Conservation (phyloP, 2,797 vertebrate species). For the Neomorphus geoffroyi region DNA sequence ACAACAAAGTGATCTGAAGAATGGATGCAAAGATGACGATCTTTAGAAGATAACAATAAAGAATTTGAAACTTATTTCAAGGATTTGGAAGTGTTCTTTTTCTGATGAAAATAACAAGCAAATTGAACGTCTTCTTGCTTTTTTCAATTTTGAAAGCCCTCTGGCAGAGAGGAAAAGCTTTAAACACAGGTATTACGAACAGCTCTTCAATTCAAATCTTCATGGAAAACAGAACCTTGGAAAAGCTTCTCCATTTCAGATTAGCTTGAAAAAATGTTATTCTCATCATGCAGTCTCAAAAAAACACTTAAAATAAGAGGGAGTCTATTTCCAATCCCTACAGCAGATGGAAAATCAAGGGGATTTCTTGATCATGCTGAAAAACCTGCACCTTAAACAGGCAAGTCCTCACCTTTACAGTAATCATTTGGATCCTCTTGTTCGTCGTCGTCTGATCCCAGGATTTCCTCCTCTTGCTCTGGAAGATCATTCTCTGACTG, state of each 20-base stretch:
- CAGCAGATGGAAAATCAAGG: background rate
- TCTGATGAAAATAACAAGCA: background rate
- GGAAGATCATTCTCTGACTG: constrained; percentile 86
- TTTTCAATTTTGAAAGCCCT: background rate
- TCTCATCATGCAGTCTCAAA: background rate
- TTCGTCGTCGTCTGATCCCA: constrained; percentile 96
- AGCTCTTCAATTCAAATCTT: background rate
- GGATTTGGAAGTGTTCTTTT: background rate
- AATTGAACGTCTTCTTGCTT: background rate
- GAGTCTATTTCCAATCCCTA: background rate
- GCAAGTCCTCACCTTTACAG: constrained; percentile 84
- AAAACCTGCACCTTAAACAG: background rate
- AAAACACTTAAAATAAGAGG: background rate
- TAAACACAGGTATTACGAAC: background rate
- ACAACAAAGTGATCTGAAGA: background rate
- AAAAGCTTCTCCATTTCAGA: background rate
- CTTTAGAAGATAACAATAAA: background rate
- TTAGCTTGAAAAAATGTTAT: background rate
- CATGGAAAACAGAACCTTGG: background rate
- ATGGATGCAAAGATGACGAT: background rate
- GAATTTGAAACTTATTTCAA: background rate
- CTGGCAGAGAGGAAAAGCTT: background rate
- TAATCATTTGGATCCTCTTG: constrained; percentile 98
- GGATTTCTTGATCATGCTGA: background rate
- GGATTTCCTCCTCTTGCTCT: constrained; percentile 90